Evolutionary conservation across 1,140 invertebrate species (phyloP), one percentile per base, ranked within the genome.

Genomic region (Drosophila tsacasi): DNA sequence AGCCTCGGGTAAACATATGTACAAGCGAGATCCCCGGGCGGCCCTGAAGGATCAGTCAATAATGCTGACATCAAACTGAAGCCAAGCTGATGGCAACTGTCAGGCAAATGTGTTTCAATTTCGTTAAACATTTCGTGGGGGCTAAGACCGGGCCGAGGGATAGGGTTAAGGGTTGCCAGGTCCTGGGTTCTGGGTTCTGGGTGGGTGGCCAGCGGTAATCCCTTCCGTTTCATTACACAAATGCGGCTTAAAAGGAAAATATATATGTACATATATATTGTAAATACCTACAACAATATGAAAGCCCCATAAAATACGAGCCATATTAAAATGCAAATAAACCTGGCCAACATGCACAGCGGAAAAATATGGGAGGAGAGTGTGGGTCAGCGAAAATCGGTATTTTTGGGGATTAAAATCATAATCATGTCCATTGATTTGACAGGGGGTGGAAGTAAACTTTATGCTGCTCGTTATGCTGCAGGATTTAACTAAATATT

Each of bases 161-260:
- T 27, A 27, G 52, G 49, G 67, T 71, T 71, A 68, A 71, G 67
- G 67, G 64, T 71, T 47, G n/a, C 42, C 50, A 25, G 49, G 40
- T 32, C 3, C 35, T 23, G 66, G 30, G 4, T 13, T 42, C 40
- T 42, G 54, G 17, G 23, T n/a, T 19, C 4, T 30, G 30, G 23
- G 32, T 37, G 17, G 39, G 77, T 57, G 80, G 76, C 59, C 84
- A 65, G 63, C 69, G 57, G 67, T 78, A 81, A 84, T 83, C 75
- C 77, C 84, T 87, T 87, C 65, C 84, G 72, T 75, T 83, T 81
- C 84, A 84, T 84, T 87, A 78, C 81, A 72, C 84, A 89, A 90
- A 87, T 87, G 69, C 81, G 81, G 81, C 81, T 87, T 87, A 83
- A 78, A 80, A 63, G 71, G 63, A 44, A 67, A 74, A 64, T 68